phyloP scores from a whole-genome alignment of 2,113 vertebrate genomes.

The Xenopus borealis region DNA sequence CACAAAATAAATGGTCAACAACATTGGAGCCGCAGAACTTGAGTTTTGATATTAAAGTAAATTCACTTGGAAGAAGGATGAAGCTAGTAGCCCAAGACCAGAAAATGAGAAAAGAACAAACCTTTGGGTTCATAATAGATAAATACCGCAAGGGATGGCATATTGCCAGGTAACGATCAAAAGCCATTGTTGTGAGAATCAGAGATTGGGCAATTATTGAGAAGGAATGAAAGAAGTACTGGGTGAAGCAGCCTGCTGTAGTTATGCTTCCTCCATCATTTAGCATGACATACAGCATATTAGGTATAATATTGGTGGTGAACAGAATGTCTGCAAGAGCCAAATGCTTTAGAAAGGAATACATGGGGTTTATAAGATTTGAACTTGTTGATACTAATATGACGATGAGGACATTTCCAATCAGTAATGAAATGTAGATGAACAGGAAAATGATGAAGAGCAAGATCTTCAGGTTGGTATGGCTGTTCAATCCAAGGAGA shows the following conservation, averaged over 20 bases:
- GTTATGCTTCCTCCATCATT: not conserved
- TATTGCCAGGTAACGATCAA: slow-evolving; percentile 51
- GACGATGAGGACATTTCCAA: slow-evolving; percentile 41
- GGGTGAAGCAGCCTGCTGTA: not conserved
- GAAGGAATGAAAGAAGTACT: slow-evolving; percentile 8
- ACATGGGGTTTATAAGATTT: slow-evolving; percentile 49
- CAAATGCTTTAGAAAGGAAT: slow-evolving; percentile 52
- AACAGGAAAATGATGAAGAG: slow-evolving; percentile 44
- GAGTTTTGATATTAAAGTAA: not conserved
- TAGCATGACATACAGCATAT: not conserved
- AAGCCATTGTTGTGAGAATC: slow-evolving; percentile 51
- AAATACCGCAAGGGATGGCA: slow-evolving; percentile 49
- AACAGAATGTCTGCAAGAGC: slow-evolving; percentile 16
- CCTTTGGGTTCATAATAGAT: slow-evolving; percentile 41
- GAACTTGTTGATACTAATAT: slow-evolving; percentile 32
- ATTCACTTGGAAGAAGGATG: not conserved
- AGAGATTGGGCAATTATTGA: slow-evolving; percentile 49
- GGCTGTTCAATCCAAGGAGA: slow-evolving; percentile 50
- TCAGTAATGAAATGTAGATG: slow-evolving; percentile 48
- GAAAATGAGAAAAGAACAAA: slow-evolving; percentile 32
- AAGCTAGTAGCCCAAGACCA: slow-evolving; percentile 37
- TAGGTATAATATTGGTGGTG: slow-evolving; percentile 14
- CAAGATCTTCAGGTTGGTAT: slow-evolving; percentile 34
- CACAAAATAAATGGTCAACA: slow-evolving; percentile 28
- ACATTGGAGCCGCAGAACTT: slow-evolving; percentile 8